These are phyloP conservation scores for Drosophila jambulina DNA, from an alignment of 1,140 invertebrate genomes.

Conservation along the genomic window DNA sequence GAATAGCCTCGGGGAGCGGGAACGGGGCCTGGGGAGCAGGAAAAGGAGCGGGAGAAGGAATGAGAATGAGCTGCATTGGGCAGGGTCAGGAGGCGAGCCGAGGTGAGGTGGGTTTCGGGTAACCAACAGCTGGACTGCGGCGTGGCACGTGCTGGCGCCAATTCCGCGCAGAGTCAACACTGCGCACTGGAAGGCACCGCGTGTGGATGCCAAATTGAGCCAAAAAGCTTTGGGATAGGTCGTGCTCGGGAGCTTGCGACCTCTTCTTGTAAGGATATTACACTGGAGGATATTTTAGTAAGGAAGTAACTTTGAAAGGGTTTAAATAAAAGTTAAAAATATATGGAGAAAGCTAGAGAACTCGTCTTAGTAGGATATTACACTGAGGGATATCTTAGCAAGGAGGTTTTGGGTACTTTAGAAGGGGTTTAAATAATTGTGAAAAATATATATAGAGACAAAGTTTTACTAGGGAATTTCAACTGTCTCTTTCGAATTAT, in stretches of 20 bases:
- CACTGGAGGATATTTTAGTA: background rate
- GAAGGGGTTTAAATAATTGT: background rate
- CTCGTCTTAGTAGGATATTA: background rate
- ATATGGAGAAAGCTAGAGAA: constrained; percentile 27
- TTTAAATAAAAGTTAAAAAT: background rate
- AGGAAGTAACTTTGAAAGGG: background rate
- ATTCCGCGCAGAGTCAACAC: constrained; percentile 66
- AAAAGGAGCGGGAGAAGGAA: background rate
- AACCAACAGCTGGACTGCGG: constrained; percentile 67
- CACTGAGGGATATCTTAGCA: background rate
- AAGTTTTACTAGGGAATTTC: too few species aligned
- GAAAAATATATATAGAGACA: background rate
- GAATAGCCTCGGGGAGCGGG: constrained; percentile 45
- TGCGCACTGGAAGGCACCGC: constrained; percentile 65
- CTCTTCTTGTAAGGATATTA: background rate
- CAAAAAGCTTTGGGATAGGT: constrained; percentile 73
- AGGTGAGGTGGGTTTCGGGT: constrained; percentile 33
- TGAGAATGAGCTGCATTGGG: constrained; percentile 12
- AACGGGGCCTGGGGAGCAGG: background rate
- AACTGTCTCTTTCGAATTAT: too few species aligned
- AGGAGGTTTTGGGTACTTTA: background rate
- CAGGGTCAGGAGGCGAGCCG: constrained; percentile 22
- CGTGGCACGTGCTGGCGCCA: constrained; percentile 74
- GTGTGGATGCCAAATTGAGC: constrained; percentile 53
- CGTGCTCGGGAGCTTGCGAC: constrained; percentile 48